These are phyloP conservation scores for Eurystomus glaucurus DNA, from an alignment of 2,797 vertebrate genomes.

Conservation along the genomic window DNA sequence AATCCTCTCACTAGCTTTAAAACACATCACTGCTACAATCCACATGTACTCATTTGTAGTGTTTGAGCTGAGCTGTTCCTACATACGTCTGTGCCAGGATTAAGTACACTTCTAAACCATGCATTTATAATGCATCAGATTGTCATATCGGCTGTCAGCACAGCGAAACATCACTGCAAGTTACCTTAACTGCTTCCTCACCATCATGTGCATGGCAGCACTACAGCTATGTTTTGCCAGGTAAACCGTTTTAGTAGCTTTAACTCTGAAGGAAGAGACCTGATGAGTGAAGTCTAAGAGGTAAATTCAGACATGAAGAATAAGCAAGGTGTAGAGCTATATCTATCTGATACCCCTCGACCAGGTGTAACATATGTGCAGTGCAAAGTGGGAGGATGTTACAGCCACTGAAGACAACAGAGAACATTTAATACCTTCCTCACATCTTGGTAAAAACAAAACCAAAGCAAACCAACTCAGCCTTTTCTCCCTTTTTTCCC, in stretches of 20 bases:
- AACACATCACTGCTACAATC: not conserved
- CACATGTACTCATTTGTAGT: not conserved
- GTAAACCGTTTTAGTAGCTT: not conserved
- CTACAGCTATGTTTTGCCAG: not conserved
- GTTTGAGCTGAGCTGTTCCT: not conserved
- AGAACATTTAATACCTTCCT: not conserved
- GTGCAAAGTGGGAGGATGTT: not conserved
- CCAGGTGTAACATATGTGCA: fast-evolving
- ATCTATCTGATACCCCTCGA: not conserved
- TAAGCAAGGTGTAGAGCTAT: not conserved
- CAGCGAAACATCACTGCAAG: not conserved
- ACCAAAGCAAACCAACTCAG: not conserved
- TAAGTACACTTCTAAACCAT: not conserved
- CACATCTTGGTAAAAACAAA: too few species aligned
- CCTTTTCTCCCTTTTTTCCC: not conserved
- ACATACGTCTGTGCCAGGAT: not conserved
- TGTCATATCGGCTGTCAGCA: not conserved
- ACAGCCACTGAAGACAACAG: not conserved
- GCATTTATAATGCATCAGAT: not conserved
- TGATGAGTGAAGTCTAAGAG: not conserved
- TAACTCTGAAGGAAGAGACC: not conserved
- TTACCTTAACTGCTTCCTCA: not conserved
- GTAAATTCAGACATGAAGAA: not conserved
- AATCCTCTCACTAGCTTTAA: not conserved
- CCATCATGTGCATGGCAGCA: not conserved